Evolutionary conservation across 2,113 vertebrate genomes (phyloP).

Genomic region (Phrynocephalus versicolor): DNA sequence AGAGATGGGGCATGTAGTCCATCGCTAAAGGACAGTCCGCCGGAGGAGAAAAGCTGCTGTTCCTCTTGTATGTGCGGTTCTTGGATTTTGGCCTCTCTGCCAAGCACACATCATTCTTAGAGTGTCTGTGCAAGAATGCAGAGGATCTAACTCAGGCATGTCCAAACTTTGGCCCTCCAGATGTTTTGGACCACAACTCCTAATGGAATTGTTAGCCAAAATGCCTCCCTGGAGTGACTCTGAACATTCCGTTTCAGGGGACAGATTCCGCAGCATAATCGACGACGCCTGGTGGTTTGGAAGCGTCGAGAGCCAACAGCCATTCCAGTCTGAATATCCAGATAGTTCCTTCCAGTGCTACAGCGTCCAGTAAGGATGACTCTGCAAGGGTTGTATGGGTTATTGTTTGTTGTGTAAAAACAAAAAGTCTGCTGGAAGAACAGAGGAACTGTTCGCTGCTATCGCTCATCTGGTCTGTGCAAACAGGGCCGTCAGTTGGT

Average conservation of each 20-base stretch:
- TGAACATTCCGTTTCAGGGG: constrained; percentile 72
- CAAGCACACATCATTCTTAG: background rate
- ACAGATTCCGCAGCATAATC: constrained; percentile 96
- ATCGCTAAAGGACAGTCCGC: too few species aligned
- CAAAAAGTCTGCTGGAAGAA: background rate
- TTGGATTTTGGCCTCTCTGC: too few species aligned
- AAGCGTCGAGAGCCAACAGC: constrained; percentile 93
- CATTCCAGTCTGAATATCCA: constrained; percentile 93
- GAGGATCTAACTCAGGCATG: background rate
- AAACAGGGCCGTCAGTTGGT: too few species aligned
- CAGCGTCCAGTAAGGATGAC: constrained; percentile 86
- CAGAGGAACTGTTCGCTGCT: background rate
- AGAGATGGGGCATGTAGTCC: too few species aligned
- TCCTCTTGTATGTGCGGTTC: too few species aligned
- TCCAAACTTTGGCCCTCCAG: too few species aligned
- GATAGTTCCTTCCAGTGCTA: constrained; percentile 99
- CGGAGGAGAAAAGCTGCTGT: too few species aligned
- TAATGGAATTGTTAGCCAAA: too few species aligned
- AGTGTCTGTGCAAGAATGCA: background rate
- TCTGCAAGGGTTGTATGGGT: background rate
- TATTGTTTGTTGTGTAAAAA: background rate
- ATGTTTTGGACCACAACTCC: too few species aligned
- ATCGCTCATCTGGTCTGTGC: too few species aligned
- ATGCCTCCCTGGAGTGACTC: background rate
- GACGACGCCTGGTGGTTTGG: constrained; percentile 99